phyloP scores from a whole-genome alignment of 2,888 invertebrate genomes.

The Rhaphigaster nebulosa region DNA sequence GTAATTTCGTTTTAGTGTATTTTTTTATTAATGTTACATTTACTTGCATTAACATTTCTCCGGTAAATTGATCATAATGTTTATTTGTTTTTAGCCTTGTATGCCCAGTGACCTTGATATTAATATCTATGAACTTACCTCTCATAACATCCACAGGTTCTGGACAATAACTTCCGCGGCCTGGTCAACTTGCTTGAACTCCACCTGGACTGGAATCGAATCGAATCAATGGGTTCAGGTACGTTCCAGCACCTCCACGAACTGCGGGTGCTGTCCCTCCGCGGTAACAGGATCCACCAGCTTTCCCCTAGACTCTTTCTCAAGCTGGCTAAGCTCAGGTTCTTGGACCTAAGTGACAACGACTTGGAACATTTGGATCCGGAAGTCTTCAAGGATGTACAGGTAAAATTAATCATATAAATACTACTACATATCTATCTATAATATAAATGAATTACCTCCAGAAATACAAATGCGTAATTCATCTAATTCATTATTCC shows the following conservation, averaged over 20 bases:
- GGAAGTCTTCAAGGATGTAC: conserved; percentile 82
- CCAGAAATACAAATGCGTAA: too few species aligned
- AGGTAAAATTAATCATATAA: conserved; percentile 68
- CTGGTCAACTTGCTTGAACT: conserved; percentile 80
- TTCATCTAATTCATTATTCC: too few species aligned
- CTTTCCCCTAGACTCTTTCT: conserved; percentile 72
- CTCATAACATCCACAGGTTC: conserved; percentile 57
- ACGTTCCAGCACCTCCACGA: conserved; percentile 82
- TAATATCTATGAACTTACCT: too few species aligned
- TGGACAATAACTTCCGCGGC: conserved; percentile 76
- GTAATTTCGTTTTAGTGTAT: too few species aligned
- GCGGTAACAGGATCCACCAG: conserved; percentile 70
- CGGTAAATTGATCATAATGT: too few species aligned
- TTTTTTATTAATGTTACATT: too few species aligned
- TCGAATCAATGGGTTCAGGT: conserved; percentile 81
- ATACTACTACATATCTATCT: too few species aligned
- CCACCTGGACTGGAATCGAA: conserved; percentile 81
- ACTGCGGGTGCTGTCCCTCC: conserved; percentile 77
- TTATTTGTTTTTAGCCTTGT: too few species aligned
- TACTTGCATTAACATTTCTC: too few species aligned
- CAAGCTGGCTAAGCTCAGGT: conserved; percentile 79
- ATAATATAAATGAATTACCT: too few species aligned
- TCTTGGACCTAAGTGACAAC: conserved; percentile 83
- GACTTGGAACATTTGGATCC: conserved; percentile 81
- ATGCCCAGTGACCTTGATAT: too few species aligned